Percentiles rank a stretch among this genome's conserved stretches.
phyloP scores from a whole-genome alignment of 2,797 vertebrate species.

The Delichon dasypus region DNA sequence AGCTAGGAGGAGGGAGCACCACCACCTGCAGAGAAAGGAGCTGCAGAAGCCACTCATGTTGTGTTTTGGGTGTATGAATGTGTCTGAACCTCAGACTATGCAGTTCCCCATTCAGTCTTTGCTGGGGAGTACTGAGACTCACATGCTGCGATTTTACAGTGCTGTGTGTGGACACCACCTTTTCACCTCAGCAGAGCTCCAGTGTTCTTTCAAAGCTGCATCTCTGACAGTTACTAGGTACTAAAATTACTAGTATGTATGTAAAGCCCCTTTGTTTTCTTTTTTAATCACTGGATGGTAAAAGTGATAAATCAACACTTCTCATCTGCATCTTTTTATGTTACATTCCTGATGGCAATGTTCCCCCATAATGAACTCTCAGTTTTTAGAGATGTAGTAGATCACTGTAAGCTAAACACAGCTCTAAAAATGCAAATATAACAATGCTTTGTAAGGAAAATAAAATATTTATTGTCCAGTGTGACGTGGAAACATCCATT shows the following conservation, averaged over 20 bases:
- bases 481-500: not conserved
- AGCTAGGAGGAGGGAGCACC: not conserved
- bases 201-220: not conserved
- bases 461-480: not conserved
- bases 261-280: not conserved
- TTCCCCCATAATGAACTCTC: not conserved
- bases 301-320: not conserved
- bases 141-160: not conserved
- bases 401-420: not conserved
- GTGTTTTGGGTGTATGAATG: not conserved
- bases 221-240: not conserved
- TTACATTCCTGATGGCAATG: not conserved
- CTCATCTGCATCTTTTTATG: not conserved
- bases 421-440: not conserved
- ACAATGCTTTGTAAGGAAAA: not conserved
- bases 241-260: not conserved
- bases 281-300: not conserved
- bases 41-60: fast-evolving
- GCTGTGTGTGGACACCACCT: not conserved
- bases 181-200: not conserved
- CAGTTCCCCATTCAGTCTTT: not conserved
- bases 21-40: not conserved
- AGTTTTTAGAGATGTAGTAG: not conserved
- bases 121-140: not conserved
- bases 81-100: not conserved